A percentile compares a stretch with the other conserved stretches of the same genome.
These are phyloP conservation scores for Anisognathus igniventris DNA, from an alignment of 2,797 vertebrate species.

Conservation along the genomic window DNA sequence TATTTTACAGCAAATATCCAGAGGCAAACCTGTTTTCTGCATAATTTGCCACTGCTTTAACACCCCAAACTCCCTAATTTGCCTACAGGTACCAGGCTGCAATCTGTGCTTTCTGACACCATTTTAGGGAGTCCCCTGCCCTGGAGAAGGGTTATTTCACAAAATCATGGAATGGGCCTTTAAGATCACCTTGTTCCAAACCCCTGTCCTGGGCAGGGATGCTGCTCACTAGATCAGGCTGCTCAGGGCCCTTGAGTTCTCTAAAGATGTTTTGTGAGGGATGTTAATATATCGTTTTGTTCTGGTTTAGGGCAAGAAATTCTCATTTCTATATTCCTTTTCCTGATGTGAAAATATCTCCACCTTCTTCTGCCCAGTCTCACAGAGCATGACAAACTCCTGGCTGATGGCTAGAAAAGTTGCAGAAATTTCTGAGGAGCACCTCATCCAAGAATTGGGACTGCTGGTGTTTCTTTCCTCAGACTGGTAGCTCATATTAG, in stretches of 20 bases:
- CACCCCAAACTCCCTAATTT: background rate
- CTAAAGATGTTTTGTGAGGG: background rate
- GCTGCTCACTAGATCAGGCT: background rate
- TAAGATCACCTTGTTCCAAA: background rate
- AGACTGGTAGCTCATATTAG: background rate
- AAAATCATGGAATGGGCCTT: background rate
- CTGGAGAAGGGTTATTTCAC: background rate
- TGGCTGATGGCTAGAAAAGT: background rate
- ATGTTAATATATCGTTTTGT: background rate
- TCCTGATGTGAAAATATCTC: background rate
- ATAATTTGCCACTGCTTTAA: background rate
- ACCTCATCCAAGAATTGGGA: background rate
- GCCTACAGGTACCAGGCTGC: accelerated
- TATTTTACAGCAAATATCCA: background rate
- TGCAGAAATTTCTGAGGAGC: background rate
- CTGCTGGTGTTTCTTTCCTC: background rate
- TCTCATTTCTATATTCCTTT: background rate
- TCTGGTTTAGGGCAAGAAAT: background rate
- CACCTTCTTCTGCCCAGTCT: background rate
- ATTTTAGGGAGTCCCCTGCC: background rate
- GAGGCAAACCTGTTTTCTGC: background rate
- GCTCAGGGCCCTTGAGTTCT: background rate
- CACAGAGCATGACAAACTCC: background rate
- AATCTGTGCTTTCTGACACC: background rate
- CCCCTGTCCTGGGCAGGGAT: background rate